A percentile compares a stretch with the other conserved stretches of the same genome.
These are phyloP conservation scores for Neria commutata DNA, from an alignment of 2,888 invertebrate genomes.

Conservation along the genomic window DNA sequence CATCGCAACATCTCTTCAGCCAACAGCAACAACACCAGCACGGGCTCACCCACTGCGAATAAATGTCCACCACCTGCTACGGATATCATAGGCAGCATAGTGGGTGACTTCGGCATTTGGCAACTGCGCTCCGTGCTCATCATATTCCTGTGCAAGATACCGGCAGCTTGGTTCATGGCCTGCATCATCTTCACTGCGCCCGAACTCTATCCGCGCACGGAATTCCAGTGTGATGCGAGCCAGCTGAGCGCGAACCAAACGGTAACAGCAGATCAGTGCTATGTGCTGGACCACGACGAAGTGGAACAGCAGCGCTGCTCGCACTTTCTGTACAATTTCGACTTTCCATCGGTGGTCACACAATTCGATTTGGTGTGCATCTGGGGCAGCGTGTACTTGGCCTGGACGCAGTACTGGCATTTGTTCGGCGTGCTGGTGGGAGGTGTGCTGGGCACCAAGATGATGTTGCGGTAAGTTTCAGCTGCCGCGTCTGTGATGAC, in stretches of 20 bases:
- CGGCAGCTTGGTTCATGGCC: conserved; percentile 64
- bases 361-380: conserved; percentile 63
- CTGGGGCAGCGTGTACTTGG: conserved; percentile 59
- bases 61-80: conserved; percentile 21
- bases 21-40: conserved; percentile 2
- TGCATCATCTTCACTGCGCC: conserved; percentile 64
- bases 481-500: neutral
- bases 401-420: conserved; percentile 63
- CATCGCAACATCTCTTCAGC: conserved; percentile 30
- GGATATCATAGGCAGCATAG: conserved; percentile 54
- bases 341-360: conserved; percentile 57
- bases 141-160: conserved; percentile 62
- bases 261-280: conserved; percentile 48
- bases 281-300: conserved; percentile 35
- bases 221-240: conserved; percentile 47
- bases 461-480: conserved; percentile 52
- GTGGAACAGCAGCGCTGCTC: conserved; percentile 40
- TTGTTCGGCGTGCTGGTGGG: conserved; percentile 62
- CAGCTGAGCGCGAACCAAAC: conserved; percentile 35
- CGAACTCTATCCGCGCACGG: conserved; percentile 49
- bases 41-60: neutral
- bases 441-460: conserved; percentile 58
- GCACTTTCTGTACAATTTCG: conserved; percentile 47
- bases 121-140: conserved; percentile 60
- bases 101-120: conserved; percentile 62